These are phyloP conservation scores for Eulemur macaco DNA, from an alignment of 2,113 vertebrate genomes.

Conservation along the genomic window DNA sequence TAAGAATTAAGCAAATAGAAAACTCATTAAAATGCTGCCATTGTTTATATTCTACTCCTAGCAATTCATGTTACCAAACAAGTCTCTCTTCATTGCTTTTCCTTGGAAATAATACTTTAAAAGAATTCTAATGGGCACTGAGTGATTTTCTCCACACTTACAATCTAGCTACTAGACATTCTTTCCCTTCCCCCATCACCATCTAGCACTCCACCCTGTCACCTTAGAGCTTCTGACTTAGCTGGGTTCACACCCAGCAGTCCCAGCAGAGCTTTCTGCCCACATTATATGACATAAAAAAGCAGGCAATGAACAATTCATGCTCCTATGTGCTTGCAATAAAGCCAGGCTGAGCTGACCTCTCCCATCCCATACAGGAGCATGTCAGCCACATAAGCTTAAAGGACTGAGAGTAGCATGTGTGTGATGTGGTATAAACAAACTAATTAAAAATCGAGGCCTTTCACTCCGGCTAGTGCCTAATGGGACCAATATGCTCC, in stretches of 20 bases:
- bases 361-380: conserved; percentile 8
- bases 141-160: conserved; percentile 40
- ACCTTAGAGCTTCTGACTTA: conserved; percentile 80
- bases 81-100: neutral
- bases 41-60: conserved; percentile 48
- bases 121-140: conserved; percentile 24
- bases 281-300: conserved; percentile 57
- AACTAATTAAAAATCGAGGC: conserved; percentile 77
- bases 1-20: conserved; percentile 61
- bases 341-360: conserved; percentile 55
- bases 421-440: conserved; percentile 66
- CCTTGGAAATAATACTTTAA: conserved; percentile 47
- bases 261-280: conserved; percentile 65
- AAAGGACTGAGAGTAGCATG: conserved; percentile 27
- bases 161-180: conserved; percentile 47
- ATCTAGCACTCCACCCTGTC: conserved; percentile 68
- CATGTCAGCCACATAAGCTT: conserved; percentile 26
- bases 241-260: conserved; percentile 65
- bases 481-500: conserved; percentile 73
- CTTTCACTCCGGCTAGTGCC: conserved; percentile 73
- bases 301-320: conserved; percentile 60
- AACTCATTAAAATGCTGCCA: conserved; percentile 33
- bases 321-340: conserved; percentile 55
- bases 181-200: conserved; percentile 59
- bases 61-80: conserved; percentile 20